Base-by-base conservation (phyloP, 2,113 vertebrate species). In the Butastur rufipennis region DNA sequence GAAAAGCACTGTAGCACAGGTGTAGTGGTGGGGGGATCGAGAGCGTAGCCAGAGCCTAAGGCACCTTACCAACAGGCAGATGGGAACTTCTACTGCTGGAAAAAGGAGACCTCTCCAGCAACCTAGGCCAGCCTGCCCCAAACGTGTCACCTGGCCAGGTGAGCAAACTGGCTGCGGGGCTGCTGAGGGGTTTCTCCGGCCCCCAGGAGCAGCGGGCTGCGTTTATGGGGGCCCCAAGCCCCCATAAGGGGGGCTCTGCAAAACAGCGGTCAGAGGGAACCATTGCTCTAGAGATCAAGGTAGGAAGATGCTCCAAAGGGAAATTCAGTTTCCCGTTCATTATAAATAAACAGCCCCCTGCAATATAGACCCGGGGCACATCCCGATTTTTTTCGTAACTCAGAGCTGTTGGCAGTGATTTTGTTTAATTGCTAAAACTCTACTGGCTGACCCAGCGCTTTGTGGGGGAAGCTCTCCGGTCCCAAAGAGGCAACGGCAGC, bases 161-260 rank as follows among this genome's bases (percentile, higher is more conserved):
- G 21, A 42, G 40, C 45, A 40, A 23, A 52, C 4, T 5, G 1
- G 21, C 52, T 13, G 13, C 6, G 22, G 1, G 10, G 40, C 40
- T 45, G 36, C 27, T 2, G 19, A 47, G 72, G 56, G 47, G 34
- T 5, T 42, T 23, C 62, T 59, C 22, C 2, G 2, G 70, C 21
- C 27, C 53, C 53, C 34, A 9, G 70, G 43, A 67, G 61, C 36
- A 14, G 65, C 34, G 7, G 34, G 18, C 56, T 62, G 74, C 1
- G 1, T 22, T 38, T 12, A 6, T 0, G 4, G 62, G 61, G 26
- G 7, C 8, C n/a, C n/a, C n/a, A n/a, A n/a, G n/a, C n/a, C n/a
- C n/a, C n/a, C n/a, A n/a, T n/a, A n/a, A n/a, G n/a, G n/a, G n/a
- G n/a, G n/a, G 32, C 52, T 50, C 70, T 13, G 22, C 61, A 52